phyloP scores from a whole-genome alignment of 2,113 vertebrate species.

The Hypanus sabinus region DNA sequence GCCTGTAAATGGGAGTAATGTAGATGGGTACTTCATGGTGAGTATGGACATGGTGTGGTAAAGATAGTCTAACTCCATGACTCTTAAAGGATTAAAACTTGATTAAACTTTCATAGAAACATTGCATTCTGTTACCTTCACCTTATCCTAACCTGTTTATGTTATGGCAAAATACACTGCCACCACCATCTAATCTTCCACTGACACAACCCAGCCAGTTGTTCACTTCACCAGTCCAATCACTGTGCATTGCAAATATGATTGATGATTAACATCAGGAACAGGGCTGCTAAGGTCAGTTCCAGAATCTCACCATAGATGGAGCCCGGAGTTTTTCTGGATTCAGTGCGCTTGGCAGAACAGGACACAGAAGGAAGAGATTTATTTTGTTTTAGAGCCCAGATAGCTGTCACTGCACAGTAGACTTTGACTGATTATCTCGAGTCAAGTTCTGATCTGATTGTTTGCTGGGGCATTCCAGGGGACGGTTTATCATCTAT shows the following conservation, averaged over 20 bases:
- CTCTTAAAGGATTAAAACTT: not conserved
- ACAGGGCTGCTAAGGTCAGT: not conserved
- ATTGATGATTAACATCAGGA: not conserved
- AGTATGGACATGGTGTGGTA: too few species aligned
- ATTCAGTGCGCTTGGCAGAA: not conserved
- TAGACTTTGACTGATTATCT: not conserved
- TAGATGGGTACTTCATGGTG: too few species aligned
- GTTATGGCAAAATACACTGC: not conserved
- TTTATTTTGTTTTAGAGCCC: not conserved
- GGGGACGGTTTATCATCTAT: not conserved
- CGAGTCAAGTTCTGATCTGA: not conserved
- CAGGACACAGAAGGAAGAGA: not conserved
- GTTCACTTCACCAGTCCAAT: not conserved
- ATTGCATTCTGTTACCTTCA: not conserved
- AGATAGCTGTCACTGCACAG: not conserved
- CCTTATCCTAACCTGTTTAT: not conserved
- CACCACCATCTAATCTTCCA: not conserved
- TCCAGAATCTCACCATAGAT: not conserved
- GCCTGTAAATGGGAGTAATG: too few species aligned
- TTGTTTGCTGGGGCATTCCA: not conserved
- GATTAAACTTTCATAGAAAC: not conserved
- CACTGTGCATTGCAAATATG: not conserved
- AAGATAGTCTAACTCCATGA: not conserved
- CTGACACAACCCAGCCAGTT: not conserved
- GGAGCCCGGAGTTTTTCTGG: not conserved